These are phyloP conservation scores for Rutilus rutilus DNA, from an alignment of 2,113 vertebrate species.

Conservation along the genomic window DNA sequence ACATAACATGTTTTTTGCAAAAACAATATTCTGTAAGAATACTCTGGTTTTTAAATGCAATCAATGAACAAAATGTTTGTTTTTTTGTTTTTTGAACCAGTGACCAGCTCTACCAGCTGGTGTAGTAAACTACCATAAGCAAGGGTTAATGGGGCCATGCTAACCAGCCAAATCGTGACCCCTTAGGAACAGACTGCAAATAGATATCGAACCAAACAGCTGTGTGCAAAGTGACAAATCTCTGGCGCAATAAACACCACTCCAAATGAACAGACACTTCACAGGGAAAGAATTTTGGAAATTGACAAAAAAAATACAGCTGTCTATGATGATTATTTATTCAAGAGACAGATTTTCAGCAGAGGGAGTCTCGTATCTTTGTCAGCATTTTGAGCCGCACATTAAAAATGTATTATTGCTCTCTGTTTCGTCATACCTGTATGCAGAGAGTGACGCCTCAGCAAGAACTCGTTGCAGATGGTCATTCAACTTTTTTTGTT, in stretches of 20 bases:
- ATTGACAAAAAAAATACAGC: not conserved
- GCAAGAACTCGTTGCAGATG: not conserved
- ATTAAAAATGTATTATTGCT: conserved; percentile 13
- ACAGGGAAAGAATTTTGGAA: not conserved
- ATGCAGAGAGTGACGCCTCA: not conserved
- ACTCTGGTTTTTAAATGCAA: not conserved
- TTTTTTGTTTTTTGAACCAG: not conserved
- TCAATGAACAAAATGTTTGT: not conserved
- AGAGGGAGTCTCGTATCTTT: not conserved
- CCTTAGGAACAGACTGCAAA: not conserved
- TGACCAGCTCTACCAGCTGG: too few species aligned
- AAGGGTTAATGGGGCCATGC: not conserved
- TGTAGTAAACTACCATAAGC: not conserved
- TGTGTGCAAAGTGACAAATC: not conserved
- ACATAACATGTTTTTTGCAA: too few species aligned
- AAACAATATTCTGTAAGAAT: not conserved
- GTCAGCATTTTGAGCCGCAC: conserved; percentile 14
- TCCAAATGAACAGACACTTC: not conserved
- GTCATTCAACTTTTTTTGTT: not conserved
- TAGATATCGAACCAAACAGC: not conserved
- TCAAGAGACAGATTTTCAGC: not conserved
- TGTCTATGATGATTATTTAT: conserved; percentile 3
- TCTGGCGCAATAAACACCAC: not conserved
- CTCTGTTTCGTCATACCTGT: conserved; percentile 1
- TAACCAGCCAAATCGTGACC: not conserved